phyloP scores from a whole-genome alignment of 2,113 vertebrate species.

The Chaenocephalus aceratus region DNA sequence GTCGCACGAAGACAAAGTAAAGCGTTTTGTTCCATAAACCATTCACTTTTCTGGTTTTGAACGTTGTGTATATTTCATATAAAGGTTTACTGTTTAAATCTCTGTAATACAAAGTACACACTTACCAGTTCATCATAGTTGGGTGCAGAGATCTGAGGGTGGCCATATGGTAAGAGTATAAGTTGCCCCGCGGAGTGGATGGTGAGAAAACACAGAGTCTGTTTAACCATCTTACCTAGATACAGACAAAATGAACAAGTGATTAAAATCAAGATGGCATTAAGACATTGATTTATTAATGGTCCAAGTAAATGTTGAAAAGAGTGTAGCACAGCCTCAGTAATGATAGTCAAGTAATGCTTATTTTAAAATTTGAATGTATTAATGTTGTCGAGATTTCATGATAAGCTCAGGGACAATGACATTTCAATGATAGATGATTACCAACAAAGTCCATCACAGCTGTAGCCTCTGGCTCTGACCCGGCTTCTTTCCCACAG shows the following conservation, averaged over 20 bases:
- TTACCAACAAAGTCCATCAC: conserved; percentile 75
- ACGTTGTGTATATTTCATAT: neutral
- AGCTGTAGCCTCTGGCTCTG: conserved; percentile 82
- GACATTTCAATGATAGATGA: neutral
- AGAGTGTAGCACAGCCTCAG: neutral
- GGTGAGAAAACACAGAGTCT: conserved; percentile 83
- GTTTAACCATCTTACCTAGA: conserved; percentile 44
- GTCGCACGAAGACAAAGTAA: neutral
- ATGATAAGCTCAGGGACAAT: neutral
- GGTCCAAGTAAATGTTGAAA: neutral
- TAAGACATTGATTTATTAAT: neutral
- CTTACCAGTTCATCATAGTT: conserved; percentile 83
- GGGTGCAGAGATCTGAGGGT: conserved; percentile 74
- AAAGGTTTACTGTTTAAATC: neutral
- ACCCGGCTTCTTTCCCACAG: conserved; percentile 78
- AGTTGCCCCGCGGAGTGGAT: conserved; percentile 83
- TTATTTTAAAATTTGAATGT: no score
- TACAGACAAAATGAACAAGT: neutral
- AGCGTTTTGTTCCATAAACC: neutral
- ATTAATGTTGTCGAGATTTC: neutral
- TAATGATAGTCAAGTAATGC: neutral
- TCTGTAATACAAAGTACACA: neutral
- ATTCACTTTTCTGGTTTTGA: neutral
- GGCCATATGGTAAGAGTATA: conserved; percentile 82
- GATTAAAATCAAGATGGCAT: neutral